phyloP scores from a whole-genome alignment of 2,888 invertebrate genomes.

The Koerneria pararmatus region DNA sequence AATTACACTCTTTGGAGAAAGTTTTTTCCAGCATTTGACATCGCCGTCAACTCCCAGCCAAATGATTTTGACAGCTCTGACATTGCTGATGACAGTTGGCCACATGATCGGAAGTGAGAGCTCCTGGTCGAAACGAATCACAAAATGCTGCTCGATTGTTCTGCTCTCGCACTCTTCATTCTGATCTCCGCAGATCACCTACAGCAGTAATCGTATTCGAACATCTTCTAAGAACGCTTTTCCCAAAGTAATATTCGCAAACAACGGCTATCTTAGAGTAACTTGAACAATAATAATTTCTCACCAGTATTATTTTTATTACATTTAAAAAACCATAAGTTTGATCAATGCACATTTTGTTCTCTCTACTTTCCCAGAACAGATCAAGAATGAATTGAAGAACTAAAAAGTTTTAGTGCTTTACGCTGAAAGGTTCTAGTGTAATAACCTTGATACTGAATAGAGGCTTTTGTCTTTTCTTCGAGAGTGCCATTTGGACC shows the following conservation, averaged over 20 bases:
- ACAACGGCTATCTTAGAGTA: no score
- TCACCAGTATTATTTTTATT: no score
- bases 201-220: conserved; percentile 11
- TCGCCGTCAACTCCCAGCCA: no score
- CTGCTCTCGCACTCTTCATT: no score
- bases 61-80: neutral
- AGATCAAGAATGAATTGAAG: no score
- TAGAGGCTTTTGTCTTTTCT: conserved; percentile 21
- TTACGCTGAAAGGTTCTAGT: no score
- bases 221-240: neutral
- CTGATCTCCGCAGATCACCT: conserved; percentile 30
- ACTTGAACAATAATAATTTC: conserved; percentile 22
- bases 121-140: conserved; percentile 39
- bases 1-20: no score
- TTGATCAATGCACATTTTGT: neutral
- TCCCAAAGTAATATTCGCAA: no score
- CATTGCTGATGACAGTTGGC: conserved; percentile 47
- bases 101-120: conserved; percentile 47
- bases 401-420: no score
- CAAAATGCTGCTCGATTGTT: conserved; percentile 28
- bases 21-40: no score
- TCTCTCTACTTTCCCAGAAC: neutral
- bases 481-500: conserved; percentile 28
- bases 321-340: no score
- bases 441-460: no score